Evolutionary conservation across 2,797 vertebrate species (phyloP).

Genomic region (Sebastes itinus): DNA sequence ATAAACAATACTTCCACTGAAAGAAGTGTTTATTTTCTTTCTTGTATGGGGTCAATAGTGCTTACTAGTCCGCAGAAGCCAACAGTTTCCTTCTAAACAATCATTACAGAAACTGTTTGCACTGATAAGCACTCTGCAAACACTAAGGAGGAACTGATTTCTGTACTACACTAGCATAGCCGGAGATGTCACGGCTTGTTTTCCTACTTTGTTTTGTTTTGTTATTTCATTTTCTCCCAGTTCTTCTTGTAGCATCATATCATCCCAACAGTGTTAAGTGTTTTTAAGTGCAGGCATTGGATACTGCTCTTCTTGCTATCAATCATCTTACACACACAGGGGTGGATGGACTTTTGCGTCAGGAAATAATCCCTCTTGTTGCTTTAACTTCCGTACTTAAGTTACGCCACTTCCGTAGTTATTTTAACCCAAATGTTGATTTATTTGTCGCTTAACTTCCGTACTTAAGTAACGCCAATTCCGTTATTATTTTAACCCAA

Average conservation of each 20-base stretch:
- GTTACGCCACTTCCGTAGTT: no score
- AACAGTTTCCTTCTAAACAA: neutral
- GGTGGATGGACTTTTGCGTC: neutral
- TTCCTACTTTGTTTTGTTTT: neutral
- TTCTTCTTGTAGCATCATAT: neutral
- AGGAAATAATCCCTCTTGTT: no score
- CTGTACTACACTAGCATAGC: no score
- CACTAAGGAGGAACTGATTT: neutral
- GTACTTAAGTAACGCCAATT: no score
- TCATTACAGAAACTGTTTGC: constrained; percentile 1
- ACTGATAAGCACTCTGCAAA: constrained; percentile 20
- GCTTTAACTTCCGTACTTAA: no score
- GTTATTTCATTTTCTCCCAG: neutral
- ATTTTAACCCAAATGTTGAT: no score
- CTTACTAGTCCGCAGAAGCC: neutral
- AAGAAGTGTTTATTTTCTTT: neutral
- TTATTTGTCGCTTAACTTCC: no score
- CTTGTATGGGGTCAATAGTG: neutral
- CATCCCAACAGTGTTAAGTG: no score
- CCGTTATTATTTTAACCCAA: no score
- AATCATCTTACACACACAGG: neutral
- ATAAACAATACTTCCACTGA: neutral
- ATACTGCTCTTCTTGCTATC: neutral
- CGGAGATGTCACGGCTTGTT: neutral
- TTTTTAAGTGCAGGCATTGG: neutral